Percentiles rank a stretch among this genome's conserved stretches.
Evolutionary conservation across 2,888 invertebrate genomes (phyloP).

Genomic region (Trilocha varians): DNA sequence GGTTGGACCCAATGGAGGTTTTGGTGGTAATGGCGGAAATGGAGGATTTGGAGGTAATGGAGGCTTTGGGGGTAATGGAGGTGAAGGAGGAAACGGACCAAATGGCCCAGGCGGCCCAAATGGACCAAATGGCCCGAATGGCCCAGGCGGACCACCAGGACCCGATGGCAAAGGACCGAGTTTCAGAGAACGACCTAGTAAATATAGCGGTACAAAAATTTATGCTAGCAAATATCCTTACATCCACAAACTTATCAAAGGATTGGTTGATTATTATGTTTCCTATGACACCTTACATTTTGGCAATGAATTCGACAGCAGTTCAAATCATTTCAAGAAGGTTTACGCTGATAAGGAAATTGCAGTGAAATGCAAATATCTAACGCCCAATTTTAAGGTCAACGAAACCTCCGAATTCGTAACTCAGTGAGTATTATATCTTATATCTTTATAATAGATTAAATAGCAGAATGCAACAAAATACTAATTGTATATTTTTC

Average conservation of each 20-base stretch:
- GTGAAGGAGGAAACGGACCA: constrained; percentile 19
- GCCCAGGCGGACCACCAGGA: constrained; percentile 16
- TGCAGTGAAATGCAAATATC: constrained; percentile 48
- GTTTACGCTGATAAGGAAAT: constrained; percentile 41
- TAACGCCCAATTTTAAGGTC: constrained; percentile 25
- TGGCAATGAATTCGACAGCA: constrained; percentile 33
- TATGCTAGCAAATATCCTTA: constrained; percentile 56
- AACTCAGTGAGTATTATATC: constrained; percentile 47
- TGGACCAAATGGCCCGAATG: constrained; percentile 11
- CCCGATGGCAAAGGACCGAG: constrained; percentile 10
- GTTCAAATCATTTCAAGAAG: constrained; percentile 36
- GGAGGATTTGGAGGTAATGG: constrained; percentile 32
- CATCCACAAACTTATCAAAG: constrained; percentile 45
- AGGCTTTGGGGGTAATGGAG: constrained; percentile 26
- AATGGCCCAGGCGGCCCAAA: constrained; percentile 19
- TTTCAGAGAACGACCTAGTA: constrained; percentile 23
- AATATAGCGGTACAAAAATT: constrained; percentile 43
- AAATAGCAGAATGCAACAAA: too few relatives aligned
- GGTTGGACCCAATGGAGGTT: constrained; percentile 41
- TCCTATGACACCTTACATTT: constrained; percentile 35
- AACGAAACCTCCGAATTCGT: constrained; percentile 38
- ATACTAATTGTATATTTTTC: too few relatives aligned
- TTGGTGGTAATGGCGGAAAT: constrained; percentile 31
- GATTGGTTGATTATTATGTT: constrained; percentile 45
- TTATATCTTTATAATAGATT: too few relatives aligned